Evolutionary conservation across 2,888 invertebrate genomes (phyloP).

Genomic region (Caenorhabditis macrosperma): DNA sequence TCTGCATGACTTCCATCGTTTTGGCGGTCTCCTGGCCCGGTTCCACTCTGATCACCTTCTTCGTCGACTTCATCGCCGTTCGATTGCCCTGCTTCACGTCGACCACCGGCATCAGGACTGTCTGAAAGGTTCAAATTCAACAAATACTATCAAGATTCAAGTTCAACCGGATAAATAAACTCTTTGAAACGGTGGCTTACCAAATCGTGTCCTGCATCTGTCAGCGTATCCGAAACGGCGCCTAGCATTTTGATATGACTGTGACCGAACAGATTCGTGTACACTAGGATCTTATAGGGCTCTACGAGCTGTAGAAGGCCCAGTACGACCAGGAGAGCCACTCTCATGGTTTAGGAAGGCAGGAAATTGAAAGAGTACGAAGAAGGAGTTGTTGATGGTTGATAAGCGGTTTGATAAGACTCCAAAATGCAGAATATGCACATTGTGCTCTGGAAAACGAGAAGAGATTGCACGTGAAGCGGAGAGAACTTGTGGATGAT

Average conservation of each 20-base stretch:
- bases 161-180: too few relatives aligned
- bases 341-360: not conserved
- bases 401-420: not conserved
- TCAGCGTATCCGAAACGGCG: conserved; percentile 31
- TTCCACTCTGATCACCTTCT: conserved; percentile 20
- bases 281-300: conserved; percentile 41
- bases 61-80: conserved; percentile 36
- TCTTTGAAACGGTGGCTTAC: too few relatives aligned
- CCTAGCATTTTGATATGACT: conserved; percentile 43
- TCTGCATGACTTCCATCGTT: conserved; percentile 16
- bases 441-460: not conserved
- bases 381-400: not conserved
- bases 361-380: not conserved
- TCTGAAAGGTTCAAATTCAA: conserved; percentile 24
- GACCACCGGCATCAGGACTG: conserved; percentile 40
- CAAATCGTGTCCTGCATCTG: conserved; percentile 47
- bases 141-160: too few relatives aligned
- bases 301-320: conserved; percentile 1
- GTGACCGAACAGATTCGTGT: conserved; percentile 39
- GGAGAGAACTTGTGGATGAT: too few relatives aligned
- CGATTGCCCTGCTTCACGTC: conserved; percentile 21
- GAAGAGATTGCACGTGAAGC: not conserved
- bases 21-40: conserved; percentile 11
- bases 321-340: not conserved
- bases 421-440: conserved; percentile 15